Base-by-base conservation (phyloP, 2,797 vertebrate species). In the Tauraco hartlaubi region DNA sequence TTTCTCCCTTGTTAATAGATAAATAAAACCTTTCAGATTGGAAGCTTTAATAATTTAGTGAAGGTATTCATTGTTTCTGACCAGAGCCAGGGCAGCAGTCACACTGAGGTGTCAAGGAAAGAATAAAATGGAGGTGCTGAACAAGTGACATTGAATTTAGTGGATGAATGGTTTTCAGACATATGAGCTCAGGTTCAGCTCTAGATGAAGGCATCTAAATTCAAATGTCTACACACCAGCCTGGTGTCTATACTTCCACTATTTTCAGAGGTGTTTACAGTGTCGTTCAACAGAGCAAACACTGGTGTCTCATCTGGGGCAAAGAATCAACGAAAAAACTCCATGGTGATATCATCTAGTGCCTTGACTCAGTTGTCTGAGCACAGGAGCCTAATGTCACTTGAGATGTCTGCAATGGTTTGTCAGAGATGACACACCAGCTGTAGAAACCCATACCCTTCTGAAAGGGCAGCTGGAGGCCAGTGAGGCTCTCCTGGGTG, bases 371-470 rank as follows among this genome's bases (percentile, higher is more conserved):
- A 44, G 13, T 28, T 76, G 29, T 33, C 35, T 71, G 68, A 88
- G 26, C 48, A 41, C 25, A 56, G 23, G 18, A 51, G 4, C 54
- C 49, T 83, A 58, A 37, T 22, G 33, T 39, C 41, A 14, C 46
- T 61, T n/a, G 25, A 51, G 28, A 20, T 22, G 15, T 44, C 29
- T 0, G 1, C 58, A 46, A 0, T 20, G 41, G 9, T 55, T 80
- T 84, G 48, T 10, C 23, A 79, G 56, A 52, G 55, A 49, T 2
- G 41, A 31, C 14, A 41, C 8, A 28, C 6, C 9, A 44, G 41
- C 46, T 79, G 37, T 68, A 71, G 88, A 61, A 84, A 31, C 6
- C 20, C 35, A 7, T 44, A 22, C 10, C 16, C 26, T 80, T 86
- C 37, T 73, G 66, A 18, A 89, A 74, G 29, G 51, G 26, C 17